Base-by-base conservation (phyloP, 1,140 invertebrate genomes). In the Hyphantria cunea region DNA sequence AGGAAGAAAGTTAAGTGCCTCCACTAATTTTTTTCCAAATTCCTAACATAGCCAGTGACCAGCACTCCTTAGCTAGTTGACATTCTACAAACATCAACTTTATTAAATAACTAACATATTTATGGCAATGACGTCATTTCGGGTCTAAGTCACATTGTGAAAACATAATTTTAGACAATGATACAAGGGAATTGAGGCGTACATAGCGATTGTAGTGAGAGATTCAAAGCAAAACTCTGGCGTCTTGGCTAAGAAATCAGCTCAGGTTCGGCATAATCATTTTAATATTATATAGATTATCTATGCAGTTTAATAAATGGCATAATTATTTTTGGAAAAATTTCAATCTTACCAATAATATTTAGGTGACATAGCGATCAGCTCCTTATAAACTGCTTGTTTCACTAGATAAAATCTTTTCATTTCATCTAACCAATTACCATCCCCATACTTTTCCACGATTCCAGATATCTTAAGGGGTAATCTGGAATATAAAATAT, bases 291-390 rank as follows among this genome's bases (percentile, higher is more conserved):
- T 25, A 7, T 39, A 39, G n/a, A 39, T 3, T 3, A 39, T 39
- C 3, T 39, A 10, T 9, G 7, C 7, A 39, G n/a, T 7, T 39
- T 10, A 9, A 39, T 39, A n/a, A n/a, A n/a, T n/a, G n/a, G n/a
- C 37, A 3, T 39, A 39, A 10, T 39, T 6, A 6, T 3, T 10
- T 39, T 45, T 45, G 3, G 7, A 32, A 39, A 41, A 33, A 58
- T 52, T 34, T 15, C 17, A 25, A n/a, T 44, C 66, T 61, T 69
- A 81, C 76, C 70, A 70, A 62, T 72, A 77, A 77, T 65, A 73
- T 60, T 72, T 70, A n/a, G 73, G 66, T 34, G 78, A 77, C 78
- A 81, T 72, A 5, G 45, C 25, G 12, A 64, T 37, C 25, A 81
- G 32, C 41, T 77, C 68, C 7, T n/a, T 33, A 50, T 68, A 62